Evolutionary conservation across 2,888 invertebrate species (phyloP).

Genomic region (Ormyrus thymus): DNA sequence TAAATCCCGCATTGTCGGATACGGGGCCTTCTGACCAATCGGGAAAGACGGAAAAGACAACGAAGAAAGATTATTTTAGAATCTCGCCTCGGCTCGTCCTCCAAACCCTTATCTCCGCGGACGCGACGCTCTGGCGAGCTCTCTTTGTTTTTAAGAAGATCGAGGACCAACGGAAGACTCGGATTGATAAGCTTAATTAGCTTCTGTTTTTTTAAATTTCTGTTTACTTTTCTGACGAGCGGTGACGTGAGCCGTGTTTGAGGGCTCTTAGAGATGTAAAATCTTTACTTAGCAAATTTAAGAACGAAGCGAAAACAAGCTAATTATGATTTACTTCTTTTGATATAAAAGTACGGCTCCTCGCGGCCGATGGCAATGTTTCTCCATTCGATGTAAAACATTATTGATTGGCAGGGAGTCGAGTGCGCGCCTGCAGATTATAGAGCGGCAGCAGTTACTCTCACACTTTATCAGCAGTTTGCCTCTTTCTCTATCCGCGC

Average conservation of each 20-base stretch:
- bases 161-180: constrained; percentile 16
- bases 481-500: constrained; percentile 15
- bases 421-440: constrained; percentile 31
- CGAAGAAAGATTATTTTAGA: constrained; percentile 57
- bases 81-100: constrained; percentile 53
- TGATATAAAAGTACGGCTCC: not conserved
- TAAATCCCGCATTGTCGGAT: constrained; percentile 63
- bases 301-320: not conserved
- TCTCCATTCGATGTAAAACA: constrained; percentile 65
- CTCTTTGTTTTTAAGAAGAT: constrained; percentile 42
- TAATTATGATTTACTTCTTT: not conserved
- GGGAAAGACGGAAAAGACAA: constrained; percentile 61
- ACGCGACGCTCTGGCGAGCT: not conserved
- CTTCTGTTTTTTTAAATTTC: not conserved
- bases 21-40: constrained; percentile 54
- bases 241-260: too few species aligned
- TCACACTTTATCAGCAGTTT: not conserved
- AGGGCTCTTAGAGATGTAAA: too few species aligned
- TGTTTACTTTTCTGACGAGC: too few species aligned
- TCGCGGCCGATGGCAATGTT: constrained; percentile 10
- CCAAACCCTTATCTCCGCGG: constrained; percentile 29
- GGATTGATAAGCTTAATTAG: constrained; percentile 30
- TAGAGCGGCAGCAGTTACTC: constrained; percentile 24
- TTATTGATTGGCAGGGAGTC: constrained; percentile 69
- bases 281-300: too few species aligned